Base-by-base conservation (phyloP, 2,888 invertebrate genomes). In the Endotricha flammealis region DNA sequence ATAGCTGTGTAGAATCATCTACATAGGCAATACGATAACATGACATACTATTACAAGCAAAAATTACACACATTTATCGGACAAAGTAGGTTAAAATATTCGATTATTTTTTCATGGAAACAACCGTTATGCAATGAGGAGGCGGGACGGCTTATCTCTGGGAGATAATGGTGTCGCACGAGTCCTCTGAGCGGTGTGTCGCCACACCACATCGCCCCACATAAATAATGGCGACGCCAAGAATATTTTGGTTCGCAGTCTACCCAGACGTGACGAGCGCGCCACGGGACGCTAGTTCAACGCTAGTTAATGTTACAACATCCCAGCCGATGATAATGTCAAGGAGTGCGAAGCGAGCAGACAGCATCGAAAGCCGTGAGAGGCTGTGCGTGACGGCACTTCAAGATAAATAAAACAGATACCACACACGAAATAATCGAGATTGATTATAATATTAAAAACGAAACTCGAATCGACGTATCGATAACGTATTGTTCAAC, bases 141-240 rank as follows among this genome's bases (percentile, higher is more conserved):
- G 41, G 35, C 34, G 42, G 34, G 30, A 32, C 31, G 38, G 47
- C 57, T 64, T 64, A 60, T 64, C 63, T 61, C 49, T 38, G 29
- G 32, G 39, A 55, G 64, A 61, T 63, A 64, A 57, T 46, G 32
- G 30, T 63, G 57, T 57, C 50, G 60, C 48, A 57, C 9, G 28
- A 64, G 45, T 25, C 32, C 25, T 39, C 29, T 31, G 31, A 27
- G 27, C 27, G 35, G 34, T 38, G 34, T 28, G 28, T 28, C 4
- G 9, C 28, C 28, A 28, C 8, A 28, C 3, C 13, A 13, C 13
- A 14, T 20, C 20, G 20, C 20, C 20, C 20, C 20, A 6, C 20
- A 6, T 20, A 20, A 22, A 31, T 31, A 31, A 31, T 31, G 31
- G 22, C 22, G 12, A 22, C 24, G 13, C 23, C 24, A 14, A 28